Base-by-base conservation (phyloP, 2,888 invertebrate species). In the Epinotia bilunana region DNA sequence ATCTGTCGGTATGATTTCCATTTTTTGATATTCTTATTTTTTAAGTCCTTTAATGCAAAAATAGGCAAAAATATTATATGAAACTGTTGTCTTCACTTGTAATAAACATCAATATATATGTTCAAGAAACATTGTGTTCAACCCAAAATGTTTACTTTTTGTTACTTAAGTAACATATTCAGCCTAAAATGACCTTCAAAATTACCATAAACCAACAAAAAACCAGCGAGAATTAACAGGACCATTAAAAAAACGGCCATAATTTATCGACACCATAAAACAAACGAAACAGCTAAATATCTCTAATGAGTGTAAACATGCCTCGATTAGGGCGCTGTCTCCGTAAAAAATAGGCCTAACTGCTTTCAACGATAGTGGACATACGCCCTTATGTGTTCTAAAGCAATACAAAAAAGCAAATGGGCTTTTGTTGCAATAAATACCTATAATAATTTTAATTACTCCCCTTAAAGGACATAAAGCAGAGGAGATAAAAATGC, bases 391-490 rank as follows among this genome's bases (percentile, higher is more conserved):
- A 65, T 46, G 46, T 1, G n/a, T n/a, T 23, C 46, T 16, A 13
- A n/a, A 46, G 23, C 16, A 86, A 83, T 84, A 83, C 88, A 85
- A 89, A 90, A 89, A 93, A 92, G 92, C 93, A 90, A 93, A 93
- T 90, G 90, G 91, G 87, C 85, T 84, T 84, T 87, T 83, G 83
- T 79, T 80, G 91, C 89, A 90, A 92, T 94, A 93, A 94, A 92
- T 93, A 93, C 90, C 90, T 92, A 91, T 92, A 92, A 93, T 92
- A 91, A 90, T 94, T 93, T 91, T 92, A 93, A 93, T 93, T 94
- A 92, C 92, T 74, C 82, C 81, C 81, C 84, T 79, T 90, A 90
- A 92, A 90, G 87, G 91, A 93, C 92, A 92, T 91, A 89, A 91
- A 89, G 83, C 93, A 91, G 90, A 83, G 83, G 82, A 89, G 89